Conservation (phyloP, 2,797 vertebrate species). For the Ctenopoma kingsleyae region DNA sequence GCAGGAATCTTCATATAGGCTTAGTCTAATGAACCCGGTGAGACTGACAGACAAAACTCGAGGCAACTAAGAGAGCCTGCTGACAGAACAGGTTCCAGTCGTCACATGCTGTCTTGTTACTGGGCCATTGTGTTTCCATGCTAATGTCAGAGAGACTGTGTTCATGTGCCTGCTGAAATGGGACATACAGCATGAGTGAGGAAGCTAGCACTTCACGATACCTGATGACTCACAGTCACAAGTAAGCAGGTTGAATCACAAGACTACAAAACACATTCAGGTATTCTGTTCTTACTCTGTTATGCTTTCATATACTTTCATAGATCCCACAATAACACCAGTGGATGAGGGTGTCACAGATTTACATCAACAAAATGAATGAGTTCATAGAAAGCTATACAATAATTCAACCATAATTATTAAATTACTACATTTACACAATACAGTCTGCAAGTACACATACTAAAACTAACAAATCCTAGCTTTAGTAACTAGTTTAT, state of each 20-base stretch:
- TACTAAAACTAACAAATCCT: background rate
- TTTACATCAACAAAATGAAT: background rate
- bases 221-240: constrained; percentile 73
- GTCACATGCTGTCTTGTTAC: constrained; percentile 40
- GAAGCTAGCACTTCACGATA: constrained; percentile 38
- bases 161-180: constrained; percentile 44
- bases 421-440: background rate
- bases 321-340: background rate
- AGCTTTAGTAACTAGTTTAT: background rate
- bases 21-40: constrained; percentile 67
- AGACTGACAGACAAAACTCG: constrained; percentile 56
- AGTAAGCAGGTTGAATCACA: constrained; percentile 59
- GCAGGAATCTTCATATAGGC: constrained; percentile 67
- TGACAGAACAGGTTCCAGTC: constrained; percentile 58
- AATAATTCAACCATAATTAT: background rate
- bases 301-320: constrained; percentile 24
- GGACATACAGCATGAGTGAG: constrained; percentile 38
- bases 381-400: background rate
- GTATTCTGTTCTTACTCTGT: constrained; percentile 15
- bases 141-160: constrained; percentile 24
- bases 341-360: background rate
- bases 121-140: constrained; percentile 41
- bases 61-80: constrained; percentile 42
- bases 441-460: background rate
- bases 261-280: constrained; percentile 44